Conservation (phyloP, 2,888 invertebrate genomes). For the Coronaproctus castanopsis region DNA sequence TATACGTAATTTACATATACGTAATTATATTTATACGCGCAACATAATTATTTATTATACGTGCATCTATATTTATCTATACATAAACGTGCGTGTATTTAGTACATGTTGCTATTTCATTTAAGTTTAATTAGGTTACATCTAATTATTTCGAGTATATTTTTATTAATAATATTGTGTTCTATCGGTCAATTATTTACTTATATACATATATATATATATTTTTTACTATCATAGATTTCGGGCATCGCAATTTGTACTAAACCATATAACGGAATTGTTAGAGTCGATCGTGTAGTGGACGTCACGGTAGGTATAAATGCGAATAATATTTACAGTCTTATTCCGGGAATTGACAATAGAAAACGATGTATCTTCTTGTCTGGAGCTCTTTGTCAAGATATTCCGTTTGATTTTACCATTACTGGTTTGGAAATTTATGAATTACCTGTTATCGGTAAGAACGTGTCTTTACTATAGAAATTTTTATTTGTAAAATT, state of each 20-base stretch:
- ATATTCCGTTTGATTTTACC: conserved; percentile 44
- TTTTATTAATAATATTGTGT: too few relatives aligned
- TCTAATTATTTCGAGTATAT: too few relatives aligned
- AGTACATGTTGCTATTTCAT: too few relatives aligned
- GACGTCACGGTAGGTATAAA: conserved; percentile 37
- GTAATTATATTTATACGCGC: too few relatives aligned
- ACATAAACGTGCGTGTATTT: too few relatives aligned
- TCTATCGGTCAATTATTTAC: too few relatives aligned
- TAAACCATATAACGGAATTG: conserved; percentile 31
- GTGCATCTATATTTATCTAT: too few relatives aligned
- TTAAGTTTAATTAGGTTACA: too few relatives aligned
- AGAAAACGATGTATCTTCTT: conserved; percentile 41
- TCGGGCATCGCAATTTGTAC: conserved; percentile 36
- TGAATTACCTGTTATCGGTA: conserved; percentile 49
- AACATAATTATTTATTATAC: too few relatives aligned
- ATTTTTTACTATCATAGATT: conserved; percentile 30
- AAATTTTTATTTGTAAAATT: background rate
- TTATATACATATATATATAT: too few relatives aligned
- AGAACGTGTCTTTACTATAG: too few relatives aligned
- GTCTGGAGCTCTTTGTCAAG: conserved; percentile 37
- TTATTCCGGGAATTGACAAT: conserved; percentile 42
- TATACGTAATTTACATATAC: too few relatives aligned
- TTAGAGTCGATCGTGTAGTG: conserved; percentile 33
- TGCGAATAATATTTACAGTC: conserved; percentile 35
- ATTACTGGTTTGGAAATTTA: conserved; percentile 42